These are phyloP conservation scores for Chionomys nivalis DNA, from an alignment of 2,113 vertebrate species.

Conservation along the genomic window DNA sequence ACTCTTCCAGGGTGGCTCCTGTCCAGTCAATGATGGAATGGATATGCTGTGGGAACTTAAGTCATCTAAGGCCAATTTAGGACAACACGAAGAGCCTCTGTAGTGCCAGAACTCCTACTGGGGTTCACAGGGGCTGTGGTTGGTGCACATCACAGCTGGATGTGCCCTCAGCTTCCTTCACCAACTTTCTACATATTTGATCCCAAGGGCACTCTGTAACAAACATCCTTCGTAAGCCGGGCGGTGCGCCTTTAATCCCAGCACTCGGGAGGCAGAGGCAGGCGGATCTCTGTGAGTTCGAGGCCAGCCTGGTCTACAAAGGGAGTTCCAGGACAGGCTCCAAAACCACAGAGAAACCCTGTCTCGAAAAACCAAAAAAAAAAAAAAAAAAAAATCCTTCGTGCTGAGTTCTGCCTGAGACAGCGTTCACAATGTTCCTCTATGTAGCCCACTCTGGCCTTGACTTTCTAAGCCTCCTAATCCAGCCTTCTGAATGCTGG, in stretches of 20 bases:
- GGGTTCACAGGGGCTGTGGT: not conserved
- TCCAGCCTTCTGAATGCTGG: not conserved
- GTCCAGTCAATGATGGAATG: not conserved
- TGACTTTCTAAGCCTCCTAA: not conserved
- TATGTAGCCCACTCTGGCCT: not conserved
- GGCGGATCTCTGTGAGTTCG: too few relatives aligned
- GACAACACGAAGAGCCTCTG: not conserved
- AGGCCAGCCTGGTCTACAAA: too few relatives aligned
- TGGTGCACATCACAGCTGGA: not conserved
- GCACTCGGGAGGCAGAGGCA: too few relatives aligned
- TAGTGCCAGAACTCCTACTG: not conserved
- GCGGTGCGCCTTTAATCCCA: too few relatives aligned
- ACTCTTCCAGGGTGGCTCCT: not conserved
- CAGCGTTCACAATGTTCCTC: not conserved
- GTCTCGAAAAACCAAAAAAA: too few relatives aligned
- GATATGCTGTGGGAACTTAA: not conserved
- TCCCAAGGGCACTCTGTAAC: not conserved
- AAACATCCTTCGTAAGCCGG: not conserved
- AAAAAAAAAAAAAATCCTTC: too few relatives aligned
- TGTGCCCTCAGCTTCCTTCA: not conserved
- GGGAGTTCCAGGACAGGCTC: too few relatives aligned
- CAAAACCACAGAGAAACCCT: too few relatives aligned
- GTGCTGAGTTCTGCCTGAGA: not conserved
- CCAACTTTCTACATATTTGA: conserved; percentile 4
- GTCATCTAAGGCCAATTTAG: not conserved